Evolutionary conservation across 2,888 invertebrate genomes (phyloP).

Genomic region (Sminthurides aquaticus): DNA sequence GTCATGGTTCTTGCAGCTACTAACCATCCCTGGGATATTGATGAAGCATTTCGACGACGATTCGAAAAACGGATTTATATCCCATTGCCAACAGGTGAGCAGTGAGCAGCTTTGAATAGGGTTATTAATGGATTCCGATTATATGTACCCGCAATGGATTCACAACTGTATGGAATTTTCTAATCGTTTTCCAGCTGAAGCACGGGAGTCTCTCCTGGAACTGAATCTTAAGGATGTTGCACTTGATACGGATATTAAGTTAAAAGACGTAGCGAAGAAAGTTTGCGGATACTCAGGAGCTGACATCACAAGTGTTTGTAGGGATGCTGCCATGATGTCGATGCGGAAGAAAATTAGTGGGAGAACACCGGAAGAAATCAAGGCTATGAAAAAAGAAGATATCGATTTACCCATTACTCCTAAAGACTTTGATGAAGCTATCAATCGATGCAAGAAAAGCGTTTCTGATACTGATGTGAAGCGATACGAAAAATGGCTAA

Average conservation of each 20-base stretch:
- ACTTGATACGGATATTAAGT: conserved; percentile 70
- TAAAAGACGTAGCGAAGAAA: conserved; percentile 70
- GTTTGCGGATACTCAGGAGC: conserved; percentile 95
- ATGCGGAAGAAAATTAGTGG: conserved; percentile 53
- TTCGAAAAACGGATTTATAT: conserved; percentile 97
- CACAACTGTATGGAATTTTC: neutral
- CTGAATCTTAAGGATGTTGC: conserved; percentile 84
- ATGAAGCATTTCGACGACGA: conserved; percentile 86
- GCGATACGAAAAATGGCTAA: conserved; percentile 56
- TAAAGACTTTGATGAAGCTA: conserved; percentile 53
- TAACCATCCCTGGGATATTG: conserved; percentile 98
- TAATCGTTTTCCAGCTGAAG: conserved; percentile 47
- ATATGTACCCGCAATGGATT: no score
- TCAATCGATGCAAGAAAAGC: conserved; percentile 53
- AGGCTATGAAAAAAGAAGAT: conserved; percentile 52
- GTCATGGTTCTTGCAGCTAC: conserved; percentile 98
- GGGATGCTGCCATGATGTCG: conserved; percentile 60
- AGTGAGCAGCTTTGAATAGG: no score
- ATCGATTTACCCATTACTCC: conserved; percentile 52
- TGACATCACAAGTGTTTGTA: conserved; percentile 98
- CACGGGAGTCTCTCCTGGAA: conserved; percentile 72
- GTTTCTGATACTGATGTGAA: conserved; percentile 53
- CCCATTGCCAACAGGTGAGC: conserved; percentile 78
- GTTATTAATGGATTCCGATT: no score
- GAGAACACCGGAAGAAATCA: conserved; percentile 52